Evolutionary conservation across 1,140 invertebrate species (phyloP), one percentile per base, ranked within the genome.

Genomic region (Melipona quadrifasciata): DNA sequence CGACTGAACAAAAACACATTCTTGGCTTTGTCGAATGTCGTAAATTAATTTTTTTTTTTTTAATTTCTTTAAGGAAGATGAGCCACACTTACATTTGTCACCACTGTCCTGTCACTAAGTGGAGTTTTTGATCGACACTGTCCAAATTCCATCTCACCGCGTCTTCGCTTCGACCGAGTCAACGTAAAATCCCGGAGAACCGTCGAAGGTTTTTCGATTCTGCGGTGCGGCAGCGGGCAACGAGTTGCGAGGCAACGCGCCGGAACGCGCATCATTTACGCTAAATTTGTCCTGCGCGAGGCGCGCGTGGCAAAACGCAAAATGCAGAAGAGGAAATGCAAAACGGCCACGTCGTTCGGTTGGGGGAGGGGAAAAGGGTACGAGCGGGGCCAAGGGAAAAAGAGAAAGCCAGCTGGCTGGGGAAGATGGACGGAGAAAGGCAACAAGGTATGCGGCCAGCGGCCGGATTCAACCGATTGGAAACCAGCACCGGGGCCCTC

Each of bases 231-330:
- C 31, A 31, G 2, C 39, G 39, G 39, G 6, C 47, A 34, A 19
- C 6, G 51, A 67, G 24, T 61, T 71, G 70, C 58, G 58, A 71
- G 4, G 68, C 16, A 21, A 16, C 55, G 34, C 19, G 67, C n/a
- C 34, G 57, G 19, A 55, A 80, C 75, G 71, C 82, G 67, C 84
- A 87, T 92, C 90, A 90, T 91, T 91, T 89, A 91, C 88, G 91
- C 70, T 87, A 87, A 91, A 92, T 92, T 92, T 91, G 83, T 76
- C 83, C 80, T 76, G 82, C 80, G 82, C 67, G 75, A 11, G 70
- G 65, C 70, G 85, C 73, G 67, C 67, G 57, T 86, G 85, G 82
- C 86, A 89, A 89, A 91, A 84, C 86, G 82, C 75, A 84, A 88
- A 90, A 90, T 77, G 85, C 61, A 70, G 78, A 84, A 86, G 64